Percentiles rank a stretch among this genome's conserved stretches.
Conservation (phyloP, 2,797 vertebrate genomes). For the Mormyrus proboscirostris region DNA sequence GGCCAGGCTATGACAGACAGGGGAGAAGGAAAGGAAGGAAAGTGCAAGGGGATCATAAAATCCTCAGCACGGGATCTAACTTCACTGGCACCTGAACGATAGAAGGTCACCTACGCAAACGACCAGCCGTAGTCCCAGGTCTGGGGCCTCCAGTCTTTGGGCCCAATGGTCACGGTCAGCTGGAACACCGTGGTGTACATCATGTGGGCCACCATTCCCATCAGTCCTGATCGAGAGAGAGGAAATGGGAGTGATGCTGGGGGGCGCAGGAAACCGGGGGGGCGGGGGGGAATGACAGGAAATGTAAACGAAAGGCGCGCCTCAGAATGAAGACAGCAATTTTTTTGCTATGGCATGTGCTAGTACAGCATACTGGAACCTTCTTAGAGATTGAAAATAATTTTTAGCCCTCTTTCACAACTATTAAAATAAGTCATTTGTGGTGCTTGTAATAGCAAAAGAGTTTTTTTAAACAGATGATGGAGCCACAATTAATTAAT, state of each 20-base stretch:
- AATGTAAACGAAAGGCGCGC: not conserved
- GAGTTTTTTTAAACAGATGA: not conserved
- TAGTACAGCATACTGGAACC: not conserved
- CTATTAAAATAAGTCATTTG: not conserved
- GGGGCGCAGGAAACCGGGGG: too few relatives aligned
- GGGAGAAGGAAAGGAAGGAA: not conserved
- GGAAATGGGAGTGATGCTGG: not conserved
- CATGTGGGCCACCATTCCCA: constrained; percentile 77
- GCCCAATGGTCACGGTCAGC: constrained; percentile 72
- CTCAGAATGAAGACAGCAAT: not conserved
- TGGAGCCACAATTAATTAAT: not conserved
- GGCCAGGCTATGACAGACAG: constrained; percentile 57
- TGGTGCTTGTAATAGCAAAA: not conserved
- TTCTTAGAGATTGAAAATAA: not conserved
- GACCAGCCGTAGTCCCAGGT: constrained; percentile 66
- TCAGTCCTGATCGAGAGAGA: constrained; percentile 50
- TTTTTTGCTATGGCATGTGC: not conserved
- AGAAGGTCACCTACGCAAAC: constrained; percentile 52
- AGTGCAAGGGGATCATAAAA: not conserved
- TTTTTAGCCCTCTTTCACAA: not conserved
- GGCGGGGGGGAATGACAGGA: not conserved
- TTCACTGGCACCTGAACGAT: not conserved
- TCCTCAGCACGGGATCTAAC: not conserved
- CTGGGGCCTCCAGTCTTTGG: constrained; percentile 76
- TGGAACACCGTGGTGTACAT: constrained; percentile 77